Conservation (phyloP, 2,113 vertebrate species). For the Grammomys surdaster region DNA sequence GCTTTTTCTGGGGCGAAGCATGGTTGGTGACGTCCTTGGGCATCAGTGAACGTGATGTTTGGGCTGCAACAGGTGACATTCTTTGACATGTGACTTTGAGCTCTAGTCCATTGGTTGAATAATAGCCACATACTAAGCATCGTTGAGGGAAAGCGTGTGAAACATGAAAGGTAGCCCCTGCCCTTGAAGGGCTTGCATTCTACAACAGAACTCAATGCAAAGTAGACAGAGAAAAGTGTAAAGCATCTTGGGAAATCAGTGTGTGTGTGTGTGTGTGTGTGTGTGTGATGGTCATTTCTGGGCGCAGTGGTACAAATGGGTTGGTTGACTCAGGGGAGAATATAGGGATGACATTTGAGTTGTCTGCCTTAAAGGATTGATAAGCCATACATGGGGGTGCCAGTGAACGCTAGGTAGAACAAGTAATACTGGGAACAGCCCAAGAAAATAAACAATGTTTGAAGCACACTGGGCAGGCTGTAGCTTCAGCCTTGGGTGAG, state of each 20-base stretch:
- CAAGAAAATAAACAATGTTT: background rate
- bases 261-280: background rate
- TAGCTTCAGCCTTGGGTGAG: background rate
- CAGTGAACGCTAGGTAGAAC: background rate
- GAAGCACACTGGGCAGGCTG: background rate
- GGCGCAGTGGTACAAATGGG: background rate
- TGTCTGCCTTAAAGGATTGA: slow-evolving; percentile 34
- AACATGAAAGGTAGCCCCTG: background rate
- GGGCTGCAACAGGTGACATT: slow-evolving; percentile 60
- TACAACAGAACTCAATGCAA: background rate
- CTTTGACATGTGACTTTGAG: slow-evolving; percentile 8
- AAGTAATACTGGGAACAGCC: background rate
- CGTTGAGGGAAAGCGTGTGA: background rate
- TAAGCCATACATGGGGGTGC: background rate
- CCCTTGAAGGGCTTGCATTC: slow-evolving; percentile 43
- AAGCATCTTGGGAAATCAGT: slow-evolving; percentile 32
- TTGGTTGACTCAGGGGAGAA: background rate
- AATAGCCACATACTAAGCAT: background rate
- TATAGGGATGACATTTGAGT: slow-evolving; percentile 1
- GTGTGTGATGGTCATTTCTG: background rate
- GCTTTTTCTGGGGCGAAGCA: slow-evolving; percentile 51
- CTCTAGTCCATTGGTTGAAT: slow-evolving; percentile 30
- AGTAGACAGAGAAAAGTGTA: background rate
- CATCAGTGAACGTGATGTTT: slow-evolving; percentile 6
- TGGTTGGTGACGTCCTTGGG: slow-evolving; percentile 47